A percentile compares a stretch with the other conserved stretches of the same genome.
These are phyloP conservation scores for Acholoe squamosa DNA, from an alignment of 2,888 invertebrate genomes.

Conservation along the genomic window DNA sequence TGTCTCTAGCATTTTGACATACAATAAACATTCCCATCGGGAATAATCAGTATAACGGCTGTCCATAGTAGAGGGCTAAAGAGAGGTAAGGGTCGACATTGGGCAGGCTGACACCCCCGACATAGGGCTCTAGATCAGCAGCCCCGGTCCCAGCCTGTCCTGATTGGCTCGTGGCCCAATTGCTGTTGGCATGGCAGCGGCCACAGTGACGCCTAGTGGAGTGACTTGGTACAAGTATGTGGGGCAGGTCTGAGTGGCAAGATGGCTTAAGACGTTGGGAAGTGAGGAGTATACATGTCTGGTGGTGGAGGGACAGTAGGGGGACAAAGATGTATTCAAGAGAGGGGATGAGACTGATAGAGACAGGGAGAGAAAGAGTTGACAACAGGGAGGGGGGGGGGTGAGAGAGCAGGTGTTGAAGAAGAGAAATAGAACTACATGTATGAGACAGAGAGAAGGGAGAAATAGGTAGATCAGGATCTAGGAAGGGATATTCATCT, in stretches of 20 bases:
- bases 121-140: neutral
- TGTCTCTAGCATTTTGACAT: no score
- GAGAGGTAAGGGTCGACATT: neutral
- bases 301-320: neutral
- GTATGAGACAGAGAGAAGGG: no score
- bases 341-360: neutral
- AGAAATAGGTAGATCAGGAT: no score
- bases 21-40: no score
- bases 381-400: neutral
- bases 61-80: neutral
- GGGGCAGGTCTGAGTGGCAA: neutral
- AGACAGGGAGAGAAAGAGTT: neutral
- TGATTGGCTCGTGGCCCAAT: neutral
- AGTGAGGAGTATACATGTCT: neutral
- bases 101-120: neutral
- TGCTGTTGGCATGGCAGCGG: neutral
- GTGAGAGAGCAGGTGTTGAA: no score
- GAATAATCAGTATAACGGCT: no score
- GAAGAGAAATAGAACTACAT: no score
- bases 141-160: neutral
- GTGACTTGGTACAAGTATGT: neutral
- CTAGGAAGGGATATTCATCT: no score
- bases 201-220: conserved; percentile 9
- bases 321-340: neutral
- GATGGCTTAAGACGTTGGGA: neutral